These are phyloP conservation scores for Pristionchus mayeri DNA, from an alignment of 2,888 invertebrate genomes.

Conservation along the genomic window DNA sequence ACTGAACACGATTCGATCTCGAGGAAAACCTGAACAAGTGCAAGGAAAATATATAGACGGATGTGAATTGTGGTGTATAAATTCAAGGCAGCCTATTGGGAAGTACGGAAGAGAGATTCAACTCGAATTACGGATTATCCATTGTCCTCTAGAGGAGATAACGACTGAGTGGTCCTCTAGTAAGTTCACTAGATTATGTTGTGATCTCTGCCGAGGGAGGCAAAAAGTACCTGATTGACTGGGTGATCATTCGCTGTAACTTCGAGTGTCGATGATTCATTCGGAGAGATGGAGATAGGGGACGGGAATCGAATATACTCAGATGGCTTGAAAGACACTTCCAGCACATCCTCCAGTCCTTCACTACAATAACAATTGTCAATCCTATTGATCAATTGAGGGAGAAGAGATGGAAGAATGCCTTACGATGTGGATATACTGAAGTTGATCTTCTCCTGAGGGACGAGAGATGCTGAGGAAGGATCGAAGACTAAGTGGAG, in stretches of 20 bases:
- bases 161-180: no score
- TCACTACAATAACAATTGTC: not conserved
- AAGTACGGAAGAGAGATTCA: no score
- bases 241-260: not conserved
- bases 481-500: conserved; percentile 32
- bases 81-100: no score
- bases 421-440: conserved; percentile 14
- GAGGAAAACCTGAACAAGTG: not conserved
- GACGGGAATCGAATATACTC: not conserved
- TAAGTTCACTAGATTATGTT: no score
- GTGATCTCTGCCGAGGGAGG: no score
- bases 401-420: not conserved
- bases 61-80: no score
- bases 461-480: not conserved
- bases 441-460: conserved; percentile 30
- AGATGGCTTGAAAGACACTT: not conserved
- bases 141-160: no score
- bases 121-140: no score
- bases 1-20: conserved; percentile 17
- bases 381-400: not conserved
- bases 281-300: not conserved
- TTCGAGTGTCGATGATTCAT: conserved; percentile 11
- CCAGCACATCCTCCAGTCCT: not conserved
- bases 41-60: no score
- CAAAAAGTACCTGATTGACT: conserved; percentile 19